Conservation (phyloP, 2,797 vertebrate genomes). For the Masticophis lateralis region DNA sequence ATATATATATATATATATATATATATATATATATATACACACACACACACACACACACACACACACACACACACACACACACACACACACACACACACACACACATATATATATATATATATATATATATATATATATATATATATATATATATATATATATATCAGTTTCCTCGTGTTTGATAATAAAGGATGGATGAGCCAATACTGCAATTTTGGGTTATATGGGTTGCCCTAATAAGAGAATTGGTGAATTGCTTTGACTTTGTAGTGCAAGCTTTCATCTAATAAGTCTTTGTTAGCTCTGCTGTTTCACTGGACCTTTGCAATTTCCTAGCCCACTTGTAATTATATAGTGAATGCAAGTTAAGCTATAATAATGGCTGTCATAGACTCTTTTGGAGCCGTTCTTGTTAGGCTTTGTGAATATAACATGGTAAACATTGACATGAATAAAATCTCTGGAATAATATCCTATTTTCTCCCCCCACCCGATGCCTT, state of each 20-base stretch:
- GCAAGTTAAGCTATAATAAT: slow-evolving; percentile 50
- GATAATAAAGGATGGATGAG: slow-evolving; percentile 37
- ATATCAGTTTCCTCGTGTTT: background rate
- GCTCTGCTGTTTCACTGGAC: slow-evolving; percentile 36
- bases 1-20: background rate
- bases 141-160: no score
- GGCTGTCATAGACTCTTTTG: slow-evolving; percentile 48
- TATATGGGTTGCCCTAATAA: slow-evolving; percentile 34
- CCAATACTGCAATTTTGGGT: slow-evolving; percentile 32
- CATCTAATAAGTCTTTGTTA: slow-evolving; percentile 48
- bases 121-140: background rate
- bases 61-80: no score
- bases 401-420: slow-evolving; percentile 45
- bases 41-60: no score
- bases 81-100: no score
- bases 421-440: slow-evolving; percentile 27
- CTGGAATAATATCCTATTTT: slow-evolving; percentile 46
- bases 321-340: slow-evolving; percentile 36
- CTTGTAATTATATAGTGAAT: slow-evolving; percentile 55
- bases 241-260: slow-evolving; percentile 44
- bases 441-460: slow-evolving; percentile 34
- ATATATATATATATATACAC: no score
- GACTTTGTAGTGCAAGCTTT: slow-evolving; percentile 35
- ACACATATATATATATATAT: no score
- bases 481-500: slow-evolving; percentile 28